Percentiles rank a stretch among this genome's conserved stretches.
Conservation (phyloP, 2,888 invertebrate genomes). For the Quadroppia sp. region DNA sequence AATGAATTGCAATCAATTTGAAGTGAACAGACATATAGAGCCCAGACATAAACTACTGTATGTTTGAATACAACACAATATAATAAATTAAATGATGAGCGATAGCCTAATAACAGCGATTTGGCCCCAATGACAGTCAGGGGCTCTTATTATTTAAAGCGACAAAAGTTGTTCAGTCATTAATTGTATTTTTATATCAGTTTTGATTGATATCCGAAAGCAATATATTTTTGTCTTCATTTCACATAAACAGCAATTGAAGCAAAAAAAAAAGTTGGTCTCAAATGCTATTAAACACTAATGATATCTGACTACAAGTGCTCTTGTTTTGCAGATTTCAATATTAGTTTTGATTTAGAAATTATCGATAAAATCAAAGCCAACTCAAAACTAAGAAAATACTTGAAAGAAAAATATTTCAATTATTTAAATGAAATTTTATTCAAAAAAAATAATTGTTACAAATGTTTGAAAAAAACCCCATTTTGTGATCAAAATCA, state of each 20-base stretch:
- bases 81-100: background rate
- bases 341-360: no score
- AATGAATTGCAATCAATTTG: background rate
- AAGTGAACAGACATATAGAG: no score
- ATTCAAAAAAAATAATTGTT: no score
- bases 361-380: no score
- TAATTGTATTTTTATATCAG: slow-evolving; percentile 4
- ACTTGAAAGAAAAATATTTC: no score
- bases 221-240: background rate
- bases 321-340: no score
- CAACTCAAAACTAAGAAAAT: no score
- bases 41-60: background rate
- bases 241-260: background rate
- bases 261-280: background rate
- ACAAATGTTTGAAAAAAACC: no score
- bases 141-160: background rate
- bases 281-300: no score
- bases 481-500: no score
- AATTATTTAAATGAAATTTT: no score
- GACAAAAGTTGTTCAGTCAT: background rate
- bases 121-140: background rate
- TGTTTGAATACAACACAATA: background rate
- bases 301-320: no score
- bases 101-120: background rate
- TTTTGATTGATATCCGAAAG: slow-evolving; percentile 5